Conservation (phyloP, 2,888 invertebrate genomes). For the Asteroscopus sphinx region DNA sequence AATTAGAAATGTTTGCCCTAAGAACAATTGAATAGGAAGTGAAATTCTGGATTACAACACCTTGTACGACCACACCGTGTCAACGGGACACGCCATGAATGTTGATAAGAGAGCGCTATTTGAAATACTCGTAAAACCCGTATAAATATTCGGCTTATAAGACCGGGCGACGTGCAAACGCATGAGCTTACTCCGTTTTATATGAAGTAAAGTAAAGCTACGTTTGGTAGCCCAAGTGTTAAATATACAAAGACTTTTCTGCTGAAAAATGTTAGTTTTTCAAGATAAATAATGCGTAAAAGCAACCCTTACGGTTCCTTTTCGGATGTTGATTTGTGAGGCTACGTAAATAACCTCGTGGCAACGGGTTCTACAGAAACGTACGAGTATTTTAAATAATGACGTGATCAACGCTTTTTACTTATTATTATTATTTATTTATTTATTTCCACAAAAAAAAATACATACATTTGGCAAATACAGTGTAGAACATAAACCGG, state of each 20-base stretch:
- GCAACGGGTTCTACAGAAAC: constrained; percentile 7
- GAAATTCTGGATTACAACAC: constrained; percentile 31
- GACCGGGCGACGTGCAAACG: constrained; percentile 36
- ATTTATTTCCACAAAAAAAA: no score
- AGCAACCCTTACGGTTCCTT: constrained; percentile 25
- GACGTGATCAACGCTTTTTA: constrained; percentile 10
- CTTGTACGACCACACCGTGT: constrained; percentile 35
- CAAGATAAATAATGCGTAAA: constrained; percentile 36
- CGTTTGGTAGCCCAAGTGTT: constrained; percentile 21
- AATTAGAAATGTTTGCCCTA: no score
- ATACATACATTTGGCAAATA: no score
- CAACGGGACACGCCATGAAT: constrained; percentile 58
- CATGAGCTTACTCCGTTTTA: constrained; percentile 39
- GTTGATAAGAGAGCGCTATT: constrained; percentile 54
- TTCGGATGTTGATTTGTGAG: constrained; percentile 40
- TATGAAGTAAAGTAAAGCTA: constrained; percentile 28
- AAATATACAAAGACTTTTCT: constrained; percentile 33
- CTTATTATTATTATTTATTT: not conserved
- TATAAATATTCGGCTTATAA: constrained; percentile 61
- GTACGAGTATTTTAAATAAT: no score
- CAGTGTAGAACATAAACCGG: no score
- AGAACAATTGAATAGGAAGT: constrained; percentile 18
- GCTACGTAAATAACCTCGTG: constrained; percentile 30
- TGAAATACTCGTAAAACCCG: constrained; percentile 62
- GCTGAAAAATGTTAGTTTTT: constrained; percentile 38